These are phyloP conservation scores for Eulemur albifrons DNA, from an alignment of 2,797 vertebrate genomes.

Conservation along the genomic window DNA sequence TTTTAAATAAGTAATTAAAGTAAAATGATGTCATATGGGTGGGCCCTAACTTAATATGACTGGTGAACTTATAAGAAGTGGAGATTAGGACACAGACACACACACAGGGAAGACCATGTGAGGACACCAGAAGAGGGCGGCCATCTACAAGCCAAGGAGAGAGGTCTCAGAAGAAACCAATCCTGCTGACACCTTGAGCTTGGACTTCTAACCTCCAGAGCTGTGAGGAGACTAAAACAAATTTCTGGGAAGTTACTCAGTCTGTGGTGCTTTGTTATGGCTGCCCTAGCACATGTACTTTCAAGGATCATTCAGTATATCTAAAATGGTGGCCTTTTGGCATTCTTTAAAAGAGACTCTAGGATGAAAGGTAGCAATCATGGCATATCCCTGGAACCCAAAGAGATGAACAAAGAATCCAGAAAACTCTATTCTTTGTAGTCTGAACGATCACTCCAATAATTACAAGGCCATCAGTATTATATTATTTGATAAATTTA, in stretches of 20 bases:
- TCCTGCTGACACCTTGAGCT: background rate
- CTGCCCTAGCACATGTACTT: background rate
- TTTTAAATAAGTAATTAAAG: background rate
- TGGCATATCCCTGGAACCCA: background rate
- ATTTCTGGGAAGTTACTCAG: background rate
- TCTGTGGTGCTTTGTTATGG: background rate
- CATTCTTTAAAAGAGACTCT: background rate
- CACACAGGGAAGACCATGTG: background rate
- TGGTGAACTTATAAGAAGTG: background rate
- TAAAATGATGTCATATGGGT: background rate
- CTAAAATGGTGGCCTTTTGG: background rate
- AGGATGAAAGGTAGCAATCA: background rate
- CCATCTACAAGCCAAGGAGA: background rate
- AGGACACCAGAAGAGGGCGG: background rate
- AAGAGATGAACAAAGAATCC: background rate
- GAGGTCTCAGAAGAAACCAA: background rate
- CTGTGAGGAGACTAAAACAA: background rate
- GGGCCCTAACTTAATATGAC: background rate
- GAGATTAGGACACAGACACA: background rate
- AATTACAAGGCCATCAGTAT: background rate
- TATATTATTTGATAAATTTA: background rate
- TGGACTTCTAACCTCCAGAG: background rate
- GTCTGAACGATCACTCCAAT: background rate
- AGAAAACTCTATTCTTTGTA: background rate
- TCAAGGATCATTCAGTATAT: background rate